phyloP scores from a whole-genome alignment of 2,797 vertebrate species.

The Silurus lanzhouensis region DNA sequence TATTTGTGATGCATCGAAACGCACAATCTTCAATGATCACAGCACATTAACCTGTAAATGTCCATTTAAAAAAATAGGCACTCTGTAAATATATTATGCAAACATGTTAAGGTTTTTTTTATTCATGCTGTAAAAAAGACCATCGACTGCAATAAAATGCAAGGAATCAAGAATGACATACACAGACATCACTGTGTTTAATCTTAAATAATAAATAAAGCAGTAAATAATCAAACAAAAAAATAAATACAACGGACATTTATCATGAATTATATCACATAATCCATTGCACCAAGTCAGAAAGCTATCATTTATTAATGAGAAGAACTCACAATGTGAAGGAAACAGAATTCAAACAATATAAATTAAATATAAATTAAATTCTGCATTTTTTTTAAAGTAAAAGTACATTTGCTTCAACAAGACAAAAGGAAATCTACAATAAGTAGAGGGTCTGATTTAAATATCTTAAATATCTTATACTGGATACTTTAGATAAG shows the following conservation, averaged over 20 bases:
- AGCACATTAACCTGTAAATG: not conserved
- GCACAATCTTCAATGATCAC: no score
- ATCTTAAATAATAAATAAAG: conserved; percentile 22
- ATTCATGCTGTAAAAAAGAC: not conserved
- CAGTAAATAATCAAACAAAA: not conserved
- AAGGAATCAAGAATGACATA: not conserved
- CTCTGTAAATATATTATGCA: not conserved
- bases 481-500: not conserved
- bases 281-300: no score
- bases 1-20: no score
- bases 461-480: not conserved
- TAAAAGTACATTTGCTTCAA: not conserved
- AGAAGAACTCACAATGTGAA: not conserved
- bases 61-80: not conserved
- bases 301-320: not conserved
- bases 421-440: not conserved
- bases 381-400: not conserved
- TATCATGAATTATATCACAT: not conserved
- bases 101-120: not conserved
- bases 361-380: no score
- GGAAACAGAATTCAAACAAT: not conserved
- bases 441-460: not conserved
- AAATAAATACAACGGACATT: not conserved
- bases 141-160: not conserved
- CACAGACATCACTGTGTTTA: not conserved